phyloP scores from a whole-genome alignment of 2,888 invertebrate genomes.

The Morinoia aosen region DNA sequence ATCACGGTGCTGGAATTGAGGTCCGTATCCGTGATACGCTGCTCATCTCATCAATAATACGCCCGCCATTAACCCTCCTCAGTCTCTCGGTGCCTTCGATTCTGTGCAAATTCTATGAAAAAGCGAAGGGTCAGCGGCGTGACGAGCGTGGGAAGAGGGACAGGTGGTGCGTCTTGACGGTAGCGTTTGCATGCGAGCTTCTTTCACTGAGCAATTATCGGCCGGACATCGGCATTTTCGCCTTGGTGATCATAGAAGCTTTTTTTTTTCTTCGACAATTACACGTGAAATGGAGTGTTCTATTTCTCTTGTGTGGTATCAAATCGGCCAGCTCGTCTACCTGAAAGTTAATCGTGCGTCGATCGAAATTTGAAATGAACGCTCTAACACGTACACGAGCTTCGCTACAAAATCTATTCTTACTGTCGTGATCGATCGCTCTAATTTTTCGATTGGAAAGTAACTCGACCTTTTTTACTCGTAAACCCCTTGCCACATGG shows the following conservation, averaged over 20 bases:
- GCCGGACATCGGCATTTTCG: background rate
- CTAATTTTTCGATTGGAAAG: no score
- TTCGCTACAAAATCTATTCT: no score
- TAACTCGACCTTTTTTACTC: no score
- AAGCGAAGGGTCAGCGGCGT: conserved; percentile 34
- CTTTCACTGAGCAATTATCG: background rate
- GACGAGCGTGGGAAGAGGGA: background rate
- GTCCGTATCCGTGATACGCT: conserved; percentile 18
- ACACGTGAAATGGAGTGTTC: background rate
- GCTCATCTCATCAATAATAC: conserved; percentile 40
- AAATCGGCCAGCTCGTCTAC: background rate
- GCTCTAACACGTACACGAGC: no score
- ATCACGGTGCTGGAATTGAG: background rate
- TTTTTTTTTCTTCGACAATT: background rate
- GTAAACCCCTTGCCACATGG: no score
- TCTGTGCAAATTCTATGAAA: conserved; percentile 46
- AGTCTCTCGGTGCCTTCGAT: conserved; percentile 26
- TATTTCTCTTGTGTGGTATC: background rate
- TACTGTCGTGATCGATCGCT: no score
- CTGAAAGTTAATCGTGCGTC: background rate
- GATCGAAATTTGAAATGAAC: background rate
- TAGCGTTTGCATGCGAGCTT: conserved; percentile 8
- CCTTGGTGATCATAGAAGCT: background rate
- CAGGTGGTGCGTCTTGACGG: background rate
- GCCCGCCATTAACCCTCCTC: background rate